Conservation (phyloP, 35 echinoderm and acorn worm genomes). For the Heliocidaris erythrogramma region DNA sequence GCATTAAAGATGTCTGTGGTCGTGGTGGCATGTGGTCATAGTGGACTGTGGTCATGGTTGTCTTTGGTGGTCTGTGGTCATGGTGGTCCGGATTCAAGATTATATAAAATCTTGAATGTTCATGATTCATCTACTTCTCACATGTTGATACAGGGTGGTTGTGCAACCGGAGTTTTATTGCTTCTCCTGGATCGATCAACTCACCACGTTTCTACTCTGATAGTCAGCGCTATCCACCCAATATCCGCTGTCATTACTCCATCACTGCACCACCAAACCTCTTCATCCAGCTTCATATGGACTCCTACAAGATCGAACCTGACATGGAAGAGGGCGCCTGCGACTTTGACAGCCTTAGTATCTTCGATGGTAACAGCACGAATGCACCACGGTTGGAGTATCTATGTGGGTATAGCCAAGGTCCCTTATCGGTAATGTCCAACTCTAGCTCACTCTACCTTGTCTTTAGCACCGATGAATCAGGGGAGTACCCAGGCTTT, state of each 20-base stretch:
- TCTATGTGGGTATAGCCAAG: constrained; percentile 10
- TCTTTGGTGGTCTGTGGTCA: too few species aligned
- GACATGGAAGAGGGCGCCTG: constrained; percentile 32
- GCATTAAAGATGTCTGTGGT: too few species aligned
- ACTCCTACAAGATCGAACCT: constrained; percentile 32
- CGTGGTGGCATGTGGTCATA: too few species aligned
- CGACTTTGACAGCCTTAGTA: constrained; percentile 33
- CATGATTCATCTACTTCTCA: too few species aligned
- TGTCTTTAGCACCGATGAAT: constrained; percentile 5
- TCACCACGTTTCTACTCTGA: constrained; percentile 26
- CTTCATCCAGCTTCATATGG: neutral
- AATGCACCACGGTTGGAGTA: neutral
- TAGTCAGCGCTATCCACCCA: neutral
- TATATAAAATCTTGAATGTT: too few species aligned
- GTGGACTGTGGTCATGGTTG: too few species aligned
- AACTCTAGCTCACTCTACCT: constrained; percentile 29
- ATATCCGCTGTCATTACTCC: constrained; percentile 23
- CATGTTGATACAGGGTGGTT: neutral
- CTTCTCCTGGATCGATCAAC: neutral
- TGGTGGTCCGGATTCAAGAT: too few species aligned
- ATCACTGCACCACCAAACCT: neutral
- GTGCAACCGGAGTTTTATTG: constrained; percentile 3
- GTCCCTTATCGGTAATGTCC: neutral
- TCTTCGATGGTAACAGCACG: constrained; percentile 27
- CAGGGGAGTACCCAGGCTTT: neutral